Evolutionary conservation across 2,888 invertebrate species (phyloP), one percentile per base, ranked within the genome.

Genomic region (Noctua comes): DNA sequence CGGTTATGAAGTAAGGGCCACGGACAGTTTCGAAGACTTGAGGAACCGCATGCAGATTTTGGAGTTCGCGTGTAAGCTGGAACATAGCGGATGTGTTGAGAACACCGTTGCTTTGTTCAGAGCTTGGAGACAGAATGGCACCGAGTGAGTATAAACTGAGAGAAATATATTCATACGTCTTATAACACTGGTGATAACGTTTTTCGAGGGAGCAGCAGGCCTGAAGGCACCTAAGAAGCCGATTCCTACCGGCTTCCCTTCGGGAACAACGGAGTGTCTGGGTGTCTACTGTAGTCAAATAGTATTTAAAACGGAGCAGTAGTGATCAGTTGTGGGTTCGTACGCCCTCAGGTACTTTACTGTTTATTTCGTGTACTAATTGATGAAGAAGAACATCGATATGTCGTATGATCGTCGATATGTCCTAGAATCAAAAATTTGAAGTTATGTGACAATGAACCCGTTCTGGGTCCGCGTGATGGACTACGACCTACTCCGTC

Each of bases 41-140:
- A 97, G 97, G 51, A 97, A 97, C 85, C 97, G 98, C 8, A 96
- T 96, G 83, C 96, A 97, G 88, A 91, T 97, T 8, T 89, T 98
- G 5, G 95, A 97, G 57, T 97, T 98, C 94, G 97, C 98, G 11
- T 98, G 98, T 91, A 97, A 97, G 83, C 93, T 97, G 36, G 97
- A 97, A 10, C 95, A 97, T 59, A 82, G 93, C 13, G 97, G 96
- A 6, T 98, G 98, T 83, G 87, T 95, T 1, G 91, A 94, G 2
- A 86, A 93, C 24, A 82, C 93, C 4, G 87, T 93, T 1, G 86
- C 86, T 0, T 62, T 93, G 2, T 97, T 93, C 76, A 93, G 86
- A 64, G 89, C 86, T 21, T 90, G 96, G 0, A 95, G 85, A 70
- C 89, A 93, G 48, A 93, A 94, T 86, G 93, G 93, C n/a, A 90